Percentiles rank a stretch among this genome's conserved stretches.
These are phyloP conservation scores for Sphinx pinastri DNA, from an alignment of 2,888 invertebrate genomes.

Conservation along the genomic window DNA sequence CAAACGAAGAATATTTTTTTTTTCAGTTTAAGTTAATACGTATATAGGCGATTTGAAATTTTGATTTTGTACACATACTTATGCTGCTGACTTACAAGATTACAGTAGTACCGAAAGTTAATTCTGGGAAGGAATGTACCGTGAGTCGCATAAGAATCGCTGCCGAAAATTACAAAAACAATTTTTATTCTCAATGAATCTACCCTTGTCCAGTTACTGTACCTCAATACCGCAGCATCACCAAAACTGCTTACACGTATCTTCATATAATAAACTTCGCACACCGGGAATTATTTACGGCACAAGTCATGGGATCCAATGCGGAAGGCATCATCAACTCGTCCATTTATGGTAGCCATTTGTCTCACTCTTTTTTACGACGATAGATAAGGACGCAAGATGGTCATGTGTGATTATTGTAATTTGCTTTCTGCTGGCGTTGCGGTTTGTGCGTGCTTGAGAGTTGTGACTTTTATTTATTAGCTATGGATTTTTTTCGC, in stretches of 20 bases:
- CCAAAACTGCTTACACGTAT: constrained; percentile 50
- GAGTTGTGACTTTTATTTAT: constrained; percentile 17
- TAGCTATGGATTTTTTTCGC: background rate
- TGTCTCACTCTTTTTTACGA: constrained; percentile 14
- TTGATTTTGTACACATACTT: too few relatives aligned
- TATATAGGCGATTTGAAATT: too few relatives aligned
- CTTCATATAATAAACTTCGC: constrained; percentile 35
- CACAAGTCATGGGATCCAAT: constrained; percentile 40
- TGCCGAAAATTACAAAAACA: background rate
- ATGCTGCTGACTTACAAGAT: too few relatives aligned
- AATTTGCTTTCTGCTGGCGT: constrained; percentile 20
- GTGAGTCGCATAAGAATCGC: too few relatives aligned
- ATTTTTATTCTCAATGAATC: background rate
- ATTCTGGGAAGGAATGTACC: too few relatives aligned
- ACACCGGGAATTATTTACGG: constrained; percentile 36
- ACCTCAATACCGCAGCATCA: constrained; percentile 48
- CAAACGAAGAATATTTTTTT: too few relatives aligned
- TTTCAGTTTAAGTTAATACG: too few relatives aligned
- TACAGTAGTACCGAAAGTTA: too few relatives aligned
- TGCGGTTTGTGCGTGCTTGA: constrained; percentile 15
- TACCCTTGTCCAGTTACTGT: constrained; percentile 24
- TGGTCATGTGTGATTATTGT: constrained; percentile 24
- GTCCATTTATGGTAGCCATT: constrained; percentile 38
- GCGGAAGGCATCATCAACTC: constrained; percentile 46
- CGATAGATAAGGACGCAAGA: constrained; percentile 9